A percentile compares a stretch with the other conserved stretches of the same genome.
Conservation (phyloP, 2,113 vertebrate species). For the Isurus oxyrinchus region DNA sequence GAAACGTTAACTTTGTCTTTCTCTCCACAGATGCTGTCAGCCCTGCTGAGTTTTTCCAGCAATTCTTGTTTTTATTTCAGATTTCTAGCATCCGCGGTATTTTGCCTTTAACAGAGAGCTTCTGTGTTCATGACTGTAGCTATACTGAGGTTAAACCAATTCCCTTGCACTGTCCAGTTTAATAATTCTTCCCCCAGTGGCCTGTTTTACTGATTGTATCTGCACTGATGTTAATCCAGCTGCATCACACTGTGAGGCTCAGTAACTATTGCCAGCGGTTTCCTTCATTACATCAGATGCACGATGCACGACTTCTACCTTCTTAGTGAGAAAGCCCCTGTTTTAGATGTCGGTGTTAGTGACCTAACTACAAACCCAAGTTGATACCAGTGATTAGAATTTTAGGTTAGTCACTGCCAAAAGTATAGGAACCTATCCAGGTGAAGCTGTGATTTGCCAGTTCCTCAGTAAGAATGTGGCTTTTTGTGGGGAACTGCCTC, state of each 20-base stretch:
- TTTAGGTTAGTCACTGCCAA: background rate
- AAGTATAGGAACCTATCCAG: background rate
- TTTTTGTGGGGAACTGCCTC: background rate
- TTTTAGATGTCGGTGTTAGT: background rate
- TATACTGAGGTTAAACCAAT: background rate
- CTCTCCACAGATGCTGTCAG: no score
- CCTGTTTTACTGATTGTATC: background rate
- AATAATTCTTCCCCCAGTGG: no score
- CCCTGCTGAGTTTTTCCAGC: no score
- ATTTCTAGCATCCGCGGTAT: no score
- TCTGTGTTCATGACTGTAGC: background rate
- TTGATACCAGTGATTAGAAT: background rate
- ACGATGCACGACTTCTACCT: background rate
- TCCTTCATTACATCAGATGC: background rate
- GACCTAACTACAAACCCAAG: background rate
- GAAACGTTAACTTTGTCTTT: no score
- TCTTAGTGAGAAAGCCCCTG: background rate
- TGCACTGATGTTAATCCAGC: background rate
- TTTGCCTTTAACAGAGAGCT: no score
- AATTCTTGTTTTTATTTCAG: no score
- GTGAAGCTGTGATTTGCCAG: background rate
- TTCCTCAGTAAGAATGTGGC: background rate
- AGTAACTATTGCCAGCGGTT: background rate
- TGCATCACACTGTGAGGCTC: background rate
- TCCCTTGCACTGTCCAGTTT: background rate